Conservation (phyloP, 2,888 invertebrate genomes). For the Flexamia atlantica region DNA sequence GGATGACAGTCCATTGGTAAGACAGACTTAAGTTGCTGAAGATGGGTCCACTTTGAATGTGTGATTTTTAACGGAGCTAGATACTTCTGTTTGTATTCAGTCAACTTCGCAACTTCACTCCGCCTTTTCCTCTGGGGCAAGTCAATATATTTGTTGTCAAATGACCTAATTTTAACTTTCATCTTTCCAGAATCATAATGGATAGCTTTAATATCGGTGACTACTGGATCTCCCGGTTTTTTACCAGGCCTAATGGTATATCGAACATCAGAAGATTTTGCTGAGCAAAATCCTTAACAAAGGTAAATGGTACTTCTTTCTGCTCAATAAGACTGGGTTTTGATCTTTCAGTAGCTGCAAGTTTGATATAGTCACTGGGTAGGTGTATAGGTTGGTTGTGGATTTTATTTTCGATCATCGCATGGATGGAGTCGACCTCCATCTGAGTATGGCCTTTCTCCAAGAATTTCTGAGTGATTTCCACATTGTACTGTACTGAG, state of each 20-base stretch:
- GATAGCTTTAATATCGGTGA: constrained; percentile 72
- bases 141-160: constrained; percentile 24
- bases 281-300: constrained; percentile 65
- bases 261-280: constrained; percentile 69
- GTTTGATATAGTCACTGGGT: constrained; percentile 67
- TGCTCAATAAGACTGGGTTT: constrained; percentile 68
- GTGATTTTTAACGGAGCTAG: constrained; percentile 23
- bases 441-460: constrained; percentile 72
- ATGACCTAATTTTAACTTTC: constrained; percentile 46
- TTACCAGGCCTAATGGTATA: constrained; percentile 71
- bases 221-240: constrained; percentile 72
- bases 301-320: constrained; percentile 44
- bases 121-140: constrained; percentile 48
- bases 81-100: background rate
- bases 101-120: constrained; percentile 4
- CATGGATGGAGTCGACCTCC: constrained; percentile 73
- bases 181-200: constrained; percentile 68
- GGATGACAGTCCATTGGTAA: constrained; percentile 50
- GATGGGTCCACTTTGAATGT: constrained; percentile 27
- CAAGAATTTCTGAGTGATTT: constrained; percentile 70
- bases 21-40: constrained; percentile 43
- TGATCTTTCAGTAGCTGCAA: constrained; percentile 55
- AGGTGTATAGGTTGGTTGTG: constrained; percentile 69
- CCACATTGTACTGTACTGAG: constrained; percentile 66
- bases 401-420: constrained; percentile 72